Percentiles rank a stretch among this genome's conserved stretches.
Evolutionary conservation across 2,797 vertebrate species (phyloP).

Genomic region (Margarornis squamiger): DNA sequence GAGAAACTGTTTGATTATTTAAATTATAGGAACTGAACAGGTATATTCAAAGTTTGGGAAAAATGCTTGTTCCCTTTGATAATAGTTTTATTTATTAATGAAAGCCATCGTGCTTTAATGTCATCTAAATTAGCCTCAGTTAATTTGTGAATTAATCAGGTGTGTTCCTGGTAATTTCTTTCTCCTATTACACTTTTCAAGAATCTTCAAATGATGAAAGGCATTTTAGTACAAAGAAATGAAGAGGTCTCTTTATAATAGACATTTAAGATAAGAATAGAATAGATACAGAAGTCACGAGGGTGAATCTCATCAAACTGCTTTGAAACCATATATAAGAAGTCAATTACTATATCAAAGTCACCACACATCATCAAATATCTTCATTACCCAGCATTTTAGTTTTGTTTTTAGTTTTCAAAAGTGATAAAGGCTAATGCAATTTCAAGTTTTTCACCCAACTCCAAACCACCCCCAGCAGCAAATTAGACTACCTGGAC

Average conservation of each 20-base stretch:
- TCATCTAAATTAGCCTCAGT: neutral
- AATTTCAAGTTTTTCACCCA: neutral
- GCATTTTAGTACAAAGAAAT: slow-evolving; percentile 41
- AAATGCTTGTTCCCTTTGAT: slow-evolving; percentile 1
- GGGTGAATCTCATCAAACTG: neutral
- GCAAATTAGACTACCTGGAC: neutral
- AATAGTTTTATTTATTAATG: slow-evolving; percentile 48
- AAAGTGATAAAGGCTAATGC: neutral
- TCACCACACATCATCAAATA: slow-evolving; percentile 13
- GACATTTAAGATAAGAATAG: neutral
- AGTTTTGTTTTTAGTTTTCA: slow-evolving; percentile 7
- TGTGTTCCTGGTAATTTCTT: slow-evolving; percentile 14
- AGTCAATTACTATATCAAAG: slow-evolving; percentile 37
- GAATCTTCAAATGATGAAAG: slow-evolving; percentile 58
- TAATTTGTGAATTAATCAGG: slow-evolving; percentile 41
- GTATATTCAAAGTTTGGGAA: neutral
- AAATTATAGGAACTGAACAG: neutral
- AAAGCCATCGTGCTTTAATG: neutral
- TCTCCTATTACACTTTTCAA: slow-evolving; percentile 41
- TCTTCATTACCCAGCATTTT: neutral
- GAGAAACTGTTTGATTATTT: neutral
- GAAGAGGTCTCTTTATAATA: neutral
- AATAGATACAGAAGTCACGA: neutral
- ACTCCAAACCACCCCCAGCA: neutral
- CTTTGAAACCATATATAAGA: neutral